phyloP scores from a whole-genome alignment of 2,888 invertebrate species.

The Lasioglossum leucozonium region DNA sequence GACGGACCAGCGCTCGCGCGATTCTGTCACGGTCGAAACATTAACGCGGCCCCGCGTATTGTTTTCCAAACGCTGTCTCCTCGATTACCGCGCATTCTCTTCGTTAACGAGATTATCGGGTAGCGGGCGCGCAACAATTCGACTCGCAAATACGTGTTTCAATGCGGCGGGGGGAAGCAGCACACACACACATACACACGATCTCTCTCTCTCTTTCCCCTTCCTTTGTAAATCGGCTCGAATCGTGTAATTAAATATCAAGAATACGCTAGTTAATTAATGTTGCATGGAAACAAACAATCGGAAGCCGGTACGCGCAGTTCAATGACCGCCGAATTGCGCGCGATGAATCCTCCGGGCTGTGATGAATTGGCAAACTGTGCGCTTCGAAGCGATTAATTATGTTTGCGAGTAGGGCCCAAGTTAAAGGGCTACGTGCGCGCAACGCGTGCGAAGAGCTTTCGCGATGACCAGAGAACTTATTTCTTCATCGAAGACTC shows the following conservation, averaged over 20 bases:
- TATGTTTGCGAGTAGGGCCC: background rate
- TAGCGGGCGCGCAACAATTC: conserved; percentile 17
- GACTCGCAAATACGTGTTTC: conserved; percentile 42
- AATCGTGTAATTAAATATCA: conserved; percentile 61
- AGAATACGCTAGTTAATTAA: conserved; percentile 52
- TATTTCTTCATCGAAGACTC: no score
- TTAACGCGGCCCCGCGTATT: background rate
- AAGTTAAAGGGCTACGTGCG: background rate
- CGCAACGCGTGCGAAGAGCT: background rate
- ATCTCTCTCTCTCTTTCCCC: conserved; percentile 40
- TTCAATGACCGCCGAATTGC: conserved; percentile 9
- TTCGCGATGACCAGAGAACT: background rate
- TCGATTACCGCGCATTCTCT: conserved; percentile 25
- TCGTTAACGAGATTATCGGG: conserved; percentile 46
- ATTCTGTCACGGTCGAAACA: conserved; percentile 6
- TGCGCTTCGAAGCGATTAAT: conserved; percentile 14
- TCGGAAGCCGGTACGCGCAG: conserved; percentile 42
- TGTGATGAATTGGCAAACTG: background rate
- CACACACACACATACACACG: no score
- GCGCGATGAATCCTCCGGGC: background rate
- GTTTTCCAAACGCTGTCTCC: conserved; percentile 10
- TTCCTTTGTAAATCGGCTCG: conserved; percentile 40
- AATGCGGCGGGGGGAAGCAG: conserved; percentile 21
- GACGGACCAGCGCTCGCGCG: background rate
- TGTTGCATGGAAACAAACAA: conserved; percentile 40